Evolutionary conservation across 2,113 vertebrate genomes (phyloP).

Genomic region (Triplophysa rosa): DNA sequence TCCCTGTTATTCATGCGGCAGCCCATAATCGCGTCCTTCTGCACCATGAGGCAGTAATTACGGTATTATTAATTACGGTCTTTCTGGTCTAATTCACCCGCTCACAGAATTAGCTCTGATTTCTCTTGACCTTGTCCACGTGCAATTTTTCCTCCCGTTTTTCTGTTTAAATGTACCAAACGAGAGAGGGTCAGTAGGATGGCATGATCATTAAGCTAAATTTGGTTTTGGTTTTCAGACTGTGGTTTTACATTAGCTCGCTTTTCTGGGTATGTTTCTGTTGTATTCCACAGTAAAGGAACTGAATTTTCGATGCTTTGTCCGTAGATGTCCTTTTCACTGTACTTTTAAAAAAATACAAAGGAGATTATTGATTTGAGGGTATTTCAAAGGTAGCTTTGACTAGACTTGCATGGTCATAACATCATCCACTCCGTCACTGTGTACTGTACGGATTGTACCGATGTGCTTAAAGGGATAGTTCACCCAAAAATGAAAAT

Average conservation of each 20-base stretch:
- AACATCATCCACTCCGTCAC: too few relatives aligned
- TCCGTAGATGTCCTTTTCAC: neutral
- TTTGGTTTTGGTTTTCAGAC: slow-evolving; percentile 45
- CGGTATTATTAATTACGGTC: slow-evolving; percentile 51
- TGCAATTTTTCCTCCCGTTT: slow-evolving; percentile 18
- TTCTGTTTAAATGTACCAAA: slow-evolving; percentile 34
- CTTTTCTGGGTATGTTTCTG: neutral
- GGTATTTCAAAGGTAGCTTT: too few relatives aligned
- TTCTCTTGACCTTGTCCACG: slow-evolving; percentile 44
- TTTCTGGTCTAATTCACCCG: slow-evolving; percentile 47
- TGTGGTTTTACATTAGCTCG: slow-evolving; percentile 32
- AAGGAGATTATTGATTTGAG: too few relatives aligned
- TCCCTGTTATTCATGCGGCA: slow-evolving; percentile 18
- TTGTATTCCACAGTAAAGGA: neutral
- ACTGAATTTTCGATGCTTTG: neutral
- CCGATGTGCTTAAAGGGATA: too few relatives aligned
- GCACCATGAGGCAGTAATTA: slow-evolving; percentile 49
- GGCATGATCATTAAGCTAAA: slow-evolving; percentile 50
- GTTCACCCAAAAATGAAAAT: too few relatives aligned
- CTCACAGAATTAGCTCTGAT: slow-evolving; percentile 51
- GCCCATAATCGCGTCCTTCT: slow-evolving; percentile 1
- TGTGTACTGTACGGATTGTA: too few relatives aligned
- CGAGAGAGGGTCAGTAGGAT: slow-evolving; percentile 39
- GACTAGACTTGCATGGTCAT: too few relatives aligned
- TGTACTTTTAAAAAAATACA: too few relatives aligned